Evolutionary conservation across 2,113 vertebrate species (phyloP).

Genomic region (Pteruthius melanotis): DNA sequence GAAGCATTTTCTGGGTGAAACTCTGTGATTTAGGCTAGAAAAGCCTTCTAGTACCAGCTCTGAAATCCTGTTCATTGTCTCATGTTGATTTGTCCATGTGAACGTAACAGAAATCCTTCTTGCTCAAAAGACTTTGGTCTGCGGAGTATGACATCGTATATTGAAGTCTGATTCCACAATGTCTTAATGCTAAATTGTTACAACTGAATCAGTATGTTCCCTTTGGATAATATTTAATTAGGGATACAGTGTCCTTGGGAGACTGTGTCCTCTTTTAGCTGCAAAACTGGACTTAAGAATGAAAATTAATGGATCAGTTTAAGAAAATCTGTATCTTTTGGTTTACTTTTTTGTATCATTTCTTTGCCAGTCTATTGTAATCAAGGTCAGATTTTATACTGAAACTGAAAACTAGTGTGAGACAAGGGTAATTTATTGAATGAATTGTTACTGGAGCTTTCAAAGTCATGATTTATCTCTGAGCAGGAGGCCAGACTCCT

Average conservation of each 20-base stretch:
- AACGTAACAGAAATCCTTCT: background rate
- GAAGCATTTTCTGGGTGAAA: background rate
- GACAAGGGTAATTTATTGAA: background rate
- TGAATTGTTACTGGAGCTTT: background rate
- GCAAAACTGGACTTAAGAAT: background rate
- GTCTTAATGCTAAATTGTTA: background rate
- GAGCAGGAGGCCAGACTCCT: background rate
- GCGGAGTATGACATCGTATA: background rate
- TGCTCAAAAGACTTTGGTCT: background rate
- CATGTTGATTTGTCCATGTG: background rate
- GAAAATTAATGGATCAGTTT: background rate
- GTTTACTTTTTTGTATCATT: background rate
- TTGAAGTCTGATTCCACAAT: background rate
- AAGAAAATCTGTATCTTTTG: background rate
- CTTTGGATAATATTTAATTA: background rate
- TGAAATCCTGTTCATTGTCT: background rate
- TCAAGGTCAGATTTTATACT: background rate
- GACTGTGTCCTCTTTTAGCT: background rate
- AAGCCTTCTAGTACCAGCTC: background rate
- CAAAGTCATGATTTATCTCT: background rate
- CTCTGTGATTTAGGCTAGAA: background rate
- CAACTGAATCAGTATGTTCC: background rate
- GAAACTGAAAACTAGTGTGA: background rate
- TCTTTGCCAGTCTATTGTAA: background rate
- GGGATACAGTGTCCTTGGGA: background rate